A percentile compares a stretch with the other conserved stretches of the same genome.
Conservation (phyloP, 2,113 vertebrate species). For the Circaetus cinerascens region DNA sequence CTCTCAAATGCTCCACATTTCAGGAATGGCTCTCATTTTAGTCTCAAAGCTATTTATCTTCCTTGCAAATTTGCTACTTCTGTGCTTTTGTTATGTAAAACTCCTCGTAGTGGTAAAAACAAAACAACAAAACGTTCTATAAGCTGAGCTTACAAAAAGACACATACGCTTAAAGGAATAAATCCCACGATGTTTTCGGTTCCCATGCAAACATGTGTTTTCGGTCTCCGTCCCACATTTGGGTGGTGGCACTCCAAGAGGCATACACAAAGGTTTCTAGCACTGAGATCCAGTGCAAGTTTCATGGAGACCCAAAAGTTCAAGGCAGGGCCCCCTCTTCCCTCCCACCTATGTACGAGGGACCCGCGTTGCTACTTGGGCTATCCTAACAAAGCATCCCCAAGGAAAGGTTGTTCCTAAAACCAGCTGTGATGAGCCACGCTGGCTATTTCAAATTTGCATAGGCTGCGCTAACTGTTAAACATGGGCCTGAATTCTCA, state of each 20-base stretch:
- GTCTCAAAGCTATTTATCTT: constrained; percentile 16
- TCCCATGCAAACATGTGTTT: background rate
- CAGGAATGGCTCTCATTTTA: constrained; percentile 12
- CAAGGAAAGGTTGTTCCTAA: background rate
- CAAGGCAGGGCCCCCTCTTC: background rate
- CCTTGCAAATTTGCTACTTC: background rate
- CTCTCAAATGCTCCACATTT: background rate
- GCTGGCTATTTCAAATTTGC: background rate
- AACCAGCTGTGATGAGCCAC: background rate
- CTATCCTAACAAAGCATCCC: background rate
- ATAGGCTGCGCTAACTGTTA: background rate
- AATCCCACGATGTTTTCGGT: background rate
- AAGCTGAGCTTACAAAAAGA: background rate
- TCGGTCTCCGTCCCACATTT: background rate
- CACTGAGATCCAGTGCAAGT: background rate
- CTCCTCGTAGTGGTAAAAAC: background rate
- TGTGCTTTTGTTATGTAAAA: background rate
- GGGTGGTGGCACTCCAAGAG: background rate
- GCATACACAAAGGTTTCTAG: background rate
- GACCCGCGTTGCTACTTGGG: rapidly evolving
- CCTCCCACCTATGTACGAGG: background rate
- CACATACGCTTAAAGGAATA: background rate
- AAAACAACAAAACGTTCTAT: background rate
- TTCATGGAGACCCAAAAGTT: background rate
- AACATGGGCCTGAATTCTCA: background rate